These are phyloP conservation scores for Notothenia coriiceps DNA, from an alignment of 2,113 vertebrate species.

Conservation along the genomic window DNA sequence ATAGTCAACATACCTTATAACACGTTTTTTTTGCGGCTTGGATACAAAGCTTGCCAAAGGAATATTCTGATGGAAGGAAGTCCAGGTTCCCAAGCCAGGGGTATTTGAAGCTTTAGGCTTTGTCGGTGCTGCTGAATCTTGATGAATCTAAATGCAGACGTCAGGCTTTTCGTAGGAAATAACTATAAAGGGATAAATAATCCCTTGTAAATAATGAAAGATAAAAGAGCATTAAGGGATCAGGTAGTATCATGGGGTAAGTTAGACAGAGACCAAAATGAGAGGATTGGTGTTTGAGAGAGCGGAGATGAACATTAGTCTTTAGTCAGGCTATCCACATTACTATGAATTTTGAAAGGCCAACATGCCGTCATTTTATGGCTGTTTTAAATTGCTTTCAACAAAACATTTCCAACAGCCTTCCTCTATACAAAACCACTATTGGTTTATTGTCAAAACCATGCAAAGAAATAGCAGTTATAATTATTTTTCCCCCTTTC, in stretches of 20 bases:
- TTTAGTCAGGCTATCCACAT: slow-evolving; percentile 26
- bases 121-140: not conserved
- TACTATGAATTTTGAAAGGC: slow-evolving; percentile 24
- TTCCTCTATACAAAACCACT: slow-evolving; percentile 31
- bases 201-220: not conserved
- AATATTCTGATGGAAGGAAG: slow-evolving; percentile 36
- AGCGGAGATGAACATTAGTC: not conserved
- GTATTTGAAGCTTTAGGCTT: slow-evolving; percentile 2
- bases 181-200: not conserved
- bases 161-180: not conserved
- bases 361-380: slow-evolving; percentile 23
- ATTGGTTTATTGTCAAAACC: slow-evolving; percentile 45
- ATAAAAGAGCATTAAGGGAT: not conserved
- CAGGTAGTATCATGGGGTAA: not conserved
- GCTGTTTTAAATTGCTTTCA: slow-evolving; percentile 46
- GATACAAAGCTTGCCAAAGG: slow-evolving; percentile 11
- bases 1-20: slow-evolving; percentile 13
- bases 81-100: slow-evolving; percentile 14
- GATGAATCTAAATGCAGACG: slow-evolving; percentile 1
- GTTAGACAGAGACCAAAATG: too few relatives aligned
- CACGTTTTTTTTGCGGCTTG: not conserved
- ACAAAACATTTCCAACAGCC: slow-evolving; percentile 27
- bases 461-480: slow-evolving; percentile 27
- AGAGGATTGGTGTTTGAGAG: not conserved
- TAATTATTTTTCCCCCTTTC: slow-evolving; percentile 55